Conservation (phyloP, 1,140 invertebrate genomes). For the Hyphantria cunea region DNA sequence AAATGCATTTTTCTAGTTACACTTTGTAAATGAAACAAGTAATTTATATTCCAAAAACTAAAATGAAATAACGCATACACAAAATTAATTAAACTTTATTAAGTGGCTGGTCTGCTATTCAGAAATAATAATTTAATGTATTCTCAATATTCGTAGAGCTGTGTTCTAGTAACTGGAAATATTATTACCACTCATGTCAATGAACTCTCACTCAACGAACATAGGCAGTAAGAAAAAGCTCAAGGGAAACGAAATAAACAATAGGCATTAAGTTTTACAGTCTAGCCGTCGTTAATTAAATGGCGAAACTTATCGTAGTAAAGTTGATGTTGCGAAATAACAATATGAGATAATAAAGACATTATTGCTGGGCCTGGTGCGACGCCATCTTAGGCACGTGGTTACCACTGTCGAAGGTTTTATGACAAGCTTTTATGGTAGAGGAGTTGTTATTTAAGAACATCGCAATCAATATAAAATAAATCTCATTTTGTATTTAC, state of each 20-base stretch:
- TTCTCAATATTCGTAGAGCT: too few species aligned
- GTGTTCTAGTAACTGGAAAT: too few species aligned
- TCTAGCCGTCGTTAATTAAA: slow-evolving; percentile 23
- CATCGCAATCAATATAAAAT: too few species aligned
- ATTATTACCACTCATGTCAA: background rate
- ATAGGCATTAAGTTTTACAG: slow-evolving; percentile 17
- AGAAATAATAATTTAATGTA: too few species aligned
- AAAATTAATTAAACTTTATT: too few species aligned
- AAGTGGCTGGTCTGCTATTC: too few species aligned
- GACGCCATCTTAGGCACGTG: background rate
- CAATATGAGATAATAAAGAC: slow-evolving; percentile 25
- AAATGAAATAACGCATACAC: too few species aligned
- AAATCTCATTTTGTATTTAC: too few species aligned
- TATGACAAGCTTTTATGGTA: slow-evolving; percentile 21
- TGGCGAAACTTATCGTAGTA: slow-evolving; percentile 25
- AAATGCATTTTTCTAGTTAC: too few species aligned
- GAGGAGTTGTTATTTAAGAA: background rate
- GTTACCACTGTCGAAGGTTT: slow-evolving; percentile 14
- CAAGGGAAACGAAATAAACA: slow-evolving; percentile 13
- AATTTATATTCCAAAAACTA: too few species aligned
- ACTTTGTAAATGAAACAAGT: too few species aligned
- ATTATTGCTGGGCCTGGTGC: slow-evolving; percentile 18
- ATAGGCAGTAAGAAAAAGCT: slow-evolving; percentile 2
- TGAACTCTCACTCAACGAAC: background rate
- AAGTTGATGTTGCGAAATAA: slow-evolving; percentile 24